Conservation (phyloP, 2,888 invertebrate species). For the Amorpha juglandis region DNA sequence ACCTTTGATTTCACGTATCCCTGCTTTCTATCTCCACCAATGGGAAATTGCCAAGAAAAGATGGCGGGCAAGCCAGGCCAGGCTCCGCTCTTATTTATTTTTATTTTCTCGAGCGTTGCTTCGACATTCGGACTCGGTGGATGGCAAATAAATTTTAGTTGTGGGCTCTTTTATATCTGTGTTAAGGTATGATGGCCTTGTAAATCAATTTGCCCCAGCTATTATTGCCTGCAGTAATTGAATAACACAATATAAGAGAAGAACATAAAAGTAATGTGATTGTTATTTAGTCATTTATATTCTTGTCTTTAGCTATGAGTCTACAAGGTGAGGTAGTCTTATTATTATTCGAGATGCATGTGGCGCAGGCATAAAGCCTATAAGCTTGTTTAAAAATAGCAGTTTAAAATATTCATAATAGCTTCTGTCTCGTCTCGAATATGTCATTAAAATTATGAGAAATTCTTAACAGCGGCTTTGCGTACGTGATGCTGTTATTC, state of each 20-base stretch:
- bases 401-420: not conserved
- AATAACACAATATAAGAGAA: not conserved
- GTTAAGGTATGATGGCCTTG: constrained; percentile 30
- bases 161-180: constrained; percentile 48
- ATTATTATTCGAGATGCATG: not conserved
- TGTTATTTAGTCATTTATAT: constrained; percentile 13
- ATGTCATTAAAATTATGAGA: constrained; percentile 2
- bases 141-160: constrained; percentile 59
- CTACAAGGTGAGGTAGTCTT: not conserved
- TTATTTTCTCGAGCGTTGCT: constrained; percentile 58
- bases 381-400: not conserved
- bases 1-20: constrained; percentile 77
- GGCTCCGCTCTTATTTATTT: constrained; percentile 67
- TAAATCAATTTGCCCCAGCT: constrained; percentile 42
- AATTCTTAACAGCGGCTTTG: not conserved
- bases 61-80: constrained; percentile 58
- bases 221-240: constrained; percentile 30
- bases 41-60: constrained; percentile 77
- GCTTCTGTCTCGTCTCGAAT: too few relatives aligned
- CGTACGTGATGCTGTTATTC: not conserved
- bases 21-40: constrained; percentile 64
- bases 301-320: not conserved
- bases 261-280: constrained; percentile 3
- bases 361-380: not conserved
- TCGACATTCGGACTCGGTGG: constrained; percentile 52